Evolutionary conservation across 2,797 vertebrate genomes (phyloP).

Genomic region (Hemibagrus guttatus): DNA sequence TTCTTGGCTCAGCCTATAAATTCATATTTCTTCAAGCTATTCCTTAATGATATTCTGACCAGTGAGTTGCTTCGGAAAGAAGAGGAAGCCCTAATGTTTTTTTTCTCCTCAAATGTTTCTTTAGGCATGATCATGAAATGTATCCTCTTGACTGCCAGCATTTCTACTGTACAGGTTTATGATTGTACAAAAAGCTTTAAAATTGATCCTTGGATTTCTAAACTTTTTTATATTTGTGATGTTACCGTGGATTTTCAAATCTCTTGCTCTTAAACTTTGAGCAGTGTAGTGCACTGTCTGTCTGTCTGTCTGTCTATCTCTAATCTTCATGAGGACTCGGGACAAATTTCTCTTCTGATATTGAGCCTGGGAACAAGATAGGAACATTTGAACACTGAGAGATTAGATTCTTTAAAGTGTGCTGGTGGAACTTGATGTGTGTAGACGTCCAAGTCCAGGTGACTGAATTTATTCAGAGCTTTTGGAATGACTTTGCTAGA

Average conservation of each 20-base stretch:
- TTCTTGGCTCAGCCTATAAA: background rate
- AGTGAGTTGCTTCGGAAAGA: background rate
- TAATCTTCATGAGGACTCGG: background rate
- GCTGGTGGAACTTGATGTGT: background rate
- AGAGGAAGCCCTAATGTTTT: background rate
- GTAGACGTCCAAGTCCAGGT: background rate
- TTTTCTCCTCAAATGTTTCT: background rate
- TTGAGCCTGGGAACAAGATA: background rate
- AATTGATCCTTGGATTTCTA: background rate
- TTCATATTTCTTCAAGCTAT: background rate
- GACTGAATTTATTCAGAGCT: background rate
- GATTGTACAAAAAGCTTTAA: background rate
- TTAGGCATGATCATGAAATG: background rate
- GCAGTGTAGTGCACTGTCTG: background rate
- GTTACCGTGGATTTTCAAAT: background rate
- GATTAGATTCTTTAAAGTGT: background rate
- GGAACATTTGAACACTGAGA: background rate
- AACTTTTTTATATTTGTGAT: background rate
- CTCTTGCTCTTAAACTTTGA: background rate
- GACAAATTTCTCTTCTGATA: background rate
- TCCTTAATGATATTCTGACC: background rate
- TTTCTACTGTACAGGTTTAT: background rate
- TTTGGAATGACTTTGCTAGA: slow-evolving; percentile 23
- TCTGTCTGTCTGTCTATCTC: no score
- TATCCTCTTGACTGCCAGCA: background rate